Base-by-base conservation (phyloP, 2,888 invertebrate species). In the Drosophila parthenogenetica region DNA sequence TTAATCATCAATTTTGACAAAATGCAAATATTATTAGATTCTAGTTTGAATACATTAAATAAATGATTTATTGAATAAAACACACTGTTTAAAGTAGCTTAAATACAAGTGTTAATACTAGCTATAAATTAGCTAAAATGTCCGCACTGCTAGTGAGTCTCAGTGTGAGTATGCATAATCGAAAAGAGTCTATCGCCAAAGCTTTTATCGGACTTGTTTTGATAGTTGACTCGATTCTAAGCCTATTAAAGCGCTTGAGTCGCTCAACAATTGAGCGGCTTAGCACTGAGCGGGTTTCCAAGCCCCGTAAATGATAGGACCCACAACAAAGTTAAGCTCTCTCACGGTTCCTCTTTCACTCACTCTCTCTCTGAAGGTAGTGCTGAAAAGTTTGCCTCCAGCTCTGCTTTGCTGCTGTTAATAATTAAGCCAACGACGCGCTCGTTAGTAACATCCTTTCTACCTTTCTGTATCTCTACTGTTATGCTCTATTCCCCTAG, bases 191-290 rank as follows among this genome's bases (percentile, higher is more conserved):
- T 65, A 50, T n/a, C 11, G 22, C 29, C 39, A 29, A 11, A 71
- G 73, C 79, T 87, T 83, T 83, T 83, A 83, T 84, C 82, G 70
- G 77, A 73, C 75, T 79, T 86, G 85, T 86, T 86, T 81, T 88
- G 85, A 86, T 88, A 88, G 89, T 79, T 86, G 79, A 84, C 85
- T 79, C 70, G 69, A 53, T 73, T 67, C 65, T 87, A 86, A 86
- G 89, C 89, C 87, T 87, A 89, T 89, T 89, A 87, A 86, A 59
- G 78, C 75, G 81, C 79, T 84, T 57, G 73, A 75, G 84, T 76
- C 70, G 71, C 51, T 70, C 83, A 76, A 84, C 87, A 87, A 83
- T 87, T 75, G 72, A 87, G 75, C 77, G 77, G 77, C 81, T 77
- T 87, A 72, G 87, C 89, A 87, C 66, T 68, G 67, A 64, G 74